A percentile compares a stretch with the other conserved stretches of the same genome.
These are phyloP conservation scores for Xestobium rufovillosum DNA, from an alignment of 2,888 invertebrate genomes.

Conservation along the genomic window DNA sequence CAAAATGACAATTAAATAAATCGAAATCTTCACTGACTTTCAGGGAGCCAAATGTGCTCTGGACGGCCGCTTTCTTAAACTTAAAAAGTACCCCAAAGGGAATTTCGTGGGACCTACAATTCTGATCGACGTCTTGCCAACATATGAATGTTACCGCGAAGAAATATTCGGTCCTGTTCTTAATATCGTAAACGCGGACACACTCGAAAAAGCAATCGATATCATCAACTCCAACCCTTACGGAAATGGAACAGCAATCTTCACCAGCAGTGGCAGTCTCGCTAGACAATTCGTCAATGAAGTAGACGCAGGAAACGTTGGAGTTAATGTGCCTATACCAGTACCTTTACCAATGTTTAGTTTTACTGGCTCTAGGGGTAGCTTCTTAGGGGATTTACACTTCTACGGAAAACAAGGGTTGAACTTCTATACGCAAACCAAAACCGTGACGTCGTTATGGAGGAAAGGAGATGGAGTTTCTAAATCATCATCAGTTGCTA, in stretches of 20 bases:
- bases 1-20: too few relatives aligned
- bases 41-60: conserved; percentile 77
- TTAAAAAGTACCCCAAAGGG: conserved; percentile 88
- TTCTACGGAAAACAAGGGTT: conserved; percentile 98
- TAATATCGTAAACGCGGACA: conserved; percentile 77
- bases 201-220: conserved; percentile 87
- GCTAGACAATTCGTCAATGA: conserved; percentile 88
- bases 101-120: conserved; percentile 98
- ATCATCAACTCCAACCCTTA: conserved; percentile 92
- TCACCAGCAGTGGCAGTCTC: conserved; percentile 94
- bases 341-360: conserved; percentile 99
- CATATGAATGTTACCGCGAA: conserved; percentile 90
- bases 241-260: conserved; percentile 97
- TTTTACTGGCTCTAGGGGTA: conserved; percentile 94
- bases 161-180: conserved; percentile 99
- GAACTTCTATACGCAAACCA: conserved; percentile 95
- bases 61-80: conserved; percentile 79
- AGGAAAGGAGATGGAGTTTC: conserved; percentile 36
- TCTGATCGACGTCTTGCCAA: conserved; percentile 73
- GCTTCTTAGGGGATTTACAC: conserved; percentile 92
- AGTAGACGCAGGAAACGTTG: conserved; percentile 96
- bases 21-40: too few relatives aligned
- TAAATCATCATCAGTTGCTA: conserved; percentile 39
- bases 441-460: conserved; percentile 97
- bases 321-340: conserved; percentile 96